Evolutionary conservation across 2,888 invertebrate species (phyloP).

Genomic region (Tolmerus cingulatus): DNA sequence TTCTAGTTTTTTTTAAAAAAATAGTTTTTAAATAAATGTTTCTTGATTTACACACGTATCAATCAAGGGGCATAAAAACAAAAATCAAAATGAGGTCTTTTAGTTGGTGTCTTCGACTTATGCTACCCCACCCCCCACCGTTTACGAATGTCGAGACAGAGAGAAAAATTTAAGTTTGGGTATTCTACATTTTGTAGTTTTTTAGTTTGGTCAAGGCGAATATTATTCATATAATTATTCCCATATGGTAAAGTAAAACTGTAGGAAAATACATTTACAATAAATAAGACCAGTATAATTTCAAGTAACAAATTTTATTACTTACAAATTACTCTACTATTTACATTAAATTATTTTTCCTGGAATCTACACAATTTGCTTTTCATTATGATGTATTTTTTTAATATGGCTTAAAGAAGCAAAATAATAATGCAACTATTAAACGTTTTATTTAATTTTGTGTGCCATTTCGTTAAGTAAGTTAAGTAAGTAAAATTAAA

Average conservation of each 20-base stretch:
- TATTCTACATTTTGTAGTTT: too few relatives aligned
- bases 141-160: too few relatives aligned
- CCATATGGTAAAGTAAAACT: background rate
- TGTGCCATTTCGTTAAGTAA: background rate
- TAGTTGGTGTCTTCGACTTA: too few relatives aligned
- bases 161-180: too few relatives aligned
- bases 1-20: too few relatives aligned
- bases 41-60: too few relatives aligned
- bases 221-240: too few relatives aligned
- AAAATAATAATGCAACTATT: background rate
- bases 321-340: background rate
- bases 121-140: too few relatives aligned
- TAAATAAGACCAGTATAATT: background rate
- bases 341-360: background rate
- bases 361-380: background rate
- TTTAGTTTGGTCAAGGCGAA: too few relatives aligned
- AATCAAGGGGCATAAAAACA: too few relatives aligned
- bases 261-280: background rate
- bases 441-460: background rate
- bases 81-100: too few relatives aligned
- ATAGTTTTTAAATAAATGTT: too few relatives aligned
- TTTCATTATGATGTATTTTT: background rate
- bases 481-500: background rate
- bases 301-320: background rate
- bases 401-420: background rate